A percentile compares a stretch with the other conserved stretches of the same genome.
Conservation (phyloP, 2,113 vertebrate species). For the Prochilodus magdalenae region DNA sequence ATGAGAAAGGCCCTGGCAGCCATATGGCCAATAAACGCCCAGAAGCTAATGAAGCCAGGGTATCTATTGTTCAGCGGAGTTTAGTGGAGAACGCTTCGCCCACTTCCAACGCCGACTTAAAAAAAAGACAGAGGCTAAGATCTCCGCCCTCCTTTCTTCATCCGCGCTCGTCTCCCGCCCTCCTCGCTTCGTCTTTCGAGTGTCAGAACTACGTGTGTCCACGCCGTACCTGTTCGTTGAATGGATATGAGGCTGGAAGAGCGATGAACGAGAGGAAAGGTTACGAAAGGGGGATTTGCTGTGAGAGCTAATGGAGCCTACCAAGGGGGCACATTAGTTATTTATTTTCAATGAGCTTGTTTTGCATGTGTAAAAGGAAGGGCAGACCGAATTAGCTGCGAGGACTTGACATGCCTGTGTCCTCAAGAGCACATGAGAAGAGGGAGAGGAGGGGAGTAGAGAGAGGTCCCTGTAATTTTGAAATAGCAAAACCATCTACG, state of each 20-base stretch:
- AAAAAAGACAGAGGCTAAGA: not conserved
- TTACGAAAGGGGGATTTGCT: conserved; percentile 35
- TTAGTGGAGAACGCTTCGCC: not conserved
- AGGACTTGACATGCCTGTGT: conserved; percentile 35
- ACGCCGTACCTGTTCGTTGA: not conserved
- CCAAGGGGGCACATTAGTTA: conserved; percentile 50
- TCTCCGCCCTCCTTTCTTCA: not conserved
- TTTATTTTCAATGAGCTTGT: conserved; percentile 52
- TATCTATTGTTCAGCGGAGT: conserved; percentile 28
- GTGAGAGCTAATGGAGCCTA: conserved; percentile 50
- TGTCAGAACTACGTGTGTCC: conserved; percentile 16
- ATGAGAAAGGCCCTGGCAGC: not conserved
- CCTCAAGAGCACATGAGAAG: conserved; percentile 32
- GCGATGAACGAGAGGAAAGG: not conserved
- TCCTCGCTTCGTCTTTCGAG: not conserved
- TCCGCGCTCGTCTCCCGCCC: not conserved
- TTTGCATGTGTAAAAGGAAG: conserved; percentile 37
- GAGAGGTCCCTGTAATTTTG: conserved; percentile 13
- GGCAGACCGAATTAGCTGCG: conserved; percentile 35
- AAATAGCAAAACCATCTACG: conserved; percentile 48
- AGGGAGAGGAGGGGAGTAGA: not conserved
- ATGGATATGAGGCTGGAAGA: not conserved
- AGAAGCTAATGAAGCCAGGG: conserved; percentile 33
- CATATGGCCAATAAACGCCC: conserved; percentile 34
- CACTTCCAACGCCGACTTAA: conserved; percentile 27